A percentile compares a stretch with the other conserved stretches of the same genome.
These are phyloP conservation scores for Paedocypris micromegethes DNA, from an alignment of 2,797 vertebrate genomes.

Conservation along the genomic window DNA sequence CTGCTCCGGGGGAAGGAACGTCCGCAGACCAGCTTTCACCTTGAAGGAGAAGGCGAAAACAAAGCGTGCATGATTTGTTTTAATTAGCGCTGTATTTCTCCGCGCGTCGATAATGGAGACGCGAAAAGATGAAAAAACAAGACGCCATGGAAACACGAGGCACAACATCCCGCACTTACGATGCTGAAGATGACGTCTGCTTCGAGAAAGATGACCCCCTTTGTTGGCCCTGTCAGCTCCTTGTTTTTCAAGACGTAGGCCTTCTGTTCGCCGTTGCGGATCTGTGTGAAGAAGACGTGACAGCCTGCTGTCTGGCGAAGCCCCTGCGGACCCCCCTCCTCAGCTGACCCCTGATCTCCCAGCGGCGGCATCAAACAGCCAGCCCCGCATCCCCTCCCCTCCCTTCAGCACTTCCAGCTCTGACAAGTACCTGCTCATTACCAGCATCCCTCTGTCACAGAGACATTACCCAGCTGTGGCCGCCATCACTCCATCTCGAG, in stretches of 20 bases:
- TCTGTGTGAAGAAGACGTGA: constrained; percentile 99
- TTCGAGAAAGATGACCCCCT: constrained; percentile 99
- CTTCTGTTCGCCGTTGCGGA: constrained; percentile 99
- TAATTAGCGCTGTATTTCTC: constrained; percentile 24
- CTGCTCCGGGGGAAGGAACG: constrained; percentile 82
- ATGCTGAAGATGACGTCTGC: constrained; percentile 95
- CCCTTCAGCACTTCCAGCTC: constrained; percentile 64
- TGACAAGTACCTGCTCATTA: constrained; percentile 92
- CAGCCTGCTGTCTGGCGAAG: constrained; percentile 90
- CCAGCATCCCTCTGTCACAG: constrained; percentile 79
- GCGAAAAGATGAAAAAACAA: constrained; percentile 7
- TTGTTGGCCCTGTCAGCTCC: constrained; percentile 99
- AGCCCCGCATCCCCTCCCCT: constrained; percentile 62
- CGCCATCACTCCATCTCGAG: constrained; percentile 15
- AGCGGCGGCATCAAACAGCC: constrained; percentile 60
- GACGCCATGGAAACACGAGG: constrained; percentile 8
- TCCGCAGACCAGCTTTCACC: constrained; percentile 88
- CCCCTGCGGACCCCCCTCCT: constrained; percentile 82
- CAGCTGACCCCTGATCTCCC: constrained; percentile 79
- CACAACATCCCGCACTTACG: constrained; percentile 70
- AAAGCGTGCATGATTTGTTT: constrained; percentile 19
- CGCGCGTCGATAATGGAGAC: constrained; percentile 28
- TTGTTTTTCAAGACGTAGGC: constrained; percentile 99
- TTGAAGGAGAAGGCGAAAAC: constrained; percentile 51
- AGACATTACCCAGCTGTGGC: constrained; percentile 75